Evolutionary conservation across 2,888 invertebrate species (phyloP), one percentile per base, ranked within the genome.

Genomic region (Rhyacophila evoluta): DNA sequence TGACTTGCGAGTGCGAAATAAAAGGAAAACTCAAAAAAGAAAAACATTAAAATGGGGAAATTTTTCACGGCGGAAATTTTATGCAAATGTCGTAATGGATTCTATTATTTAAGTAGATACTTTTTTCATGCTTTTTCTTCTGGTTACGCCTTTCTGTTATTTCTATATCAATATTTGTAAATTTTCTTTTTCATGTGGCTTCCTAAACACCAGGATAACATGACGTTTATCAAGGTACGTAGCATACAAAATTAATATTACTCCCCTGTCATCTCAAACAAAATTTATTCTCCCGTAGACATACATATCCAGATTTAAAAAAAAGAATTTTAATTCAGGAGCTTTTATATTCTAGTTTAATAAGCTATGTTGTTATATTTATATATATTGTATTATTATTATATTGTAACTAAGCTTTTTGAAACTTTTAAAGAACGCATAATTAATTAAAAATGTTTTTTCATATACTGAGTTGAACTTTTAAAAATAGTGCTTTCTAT

Each of bases 161-260:
- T 55, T 55, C 8, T 55, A 55, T 55, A 55, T 55, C 25, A 55
- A 55, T 55, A 55, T 55, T 55, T 55, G 25, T 55, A 8, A 19
- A 2, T 55, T 55, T 55, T 25, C 55, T 55, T 55, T 55, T 55
- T 55, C 55, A 55, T 55, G 55, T 55, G 55, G 25, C 55, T 15
- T 55, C 19, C 1, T 19, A 2, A 19, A 55, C 55, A 55, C 19
- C 25, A 93, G 93, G 92, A 93, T 84, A 93, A 93, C 85, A 91
- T 92, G 88, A 93, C 93, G 72, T 93, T 93, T 85, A 92, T 93
- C 84, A 93, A 93, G 91, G 93, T 93, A 87, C 89, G 91, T 37
- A 37, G 55, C 25, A 55, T 25, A 1, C 2, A 19, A 19, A 6
- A 19, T 55, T 55, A 5, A 55, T 55, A 55, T 55, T 55, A 8